A percentile compares a stretch with the other conserved stretches of the same genome.
These are phyloP conservation scores for Cheilosia impressa DNA, from an alignment of 2,888 invertebrate species.

Conservation along the genomic window DNA sequence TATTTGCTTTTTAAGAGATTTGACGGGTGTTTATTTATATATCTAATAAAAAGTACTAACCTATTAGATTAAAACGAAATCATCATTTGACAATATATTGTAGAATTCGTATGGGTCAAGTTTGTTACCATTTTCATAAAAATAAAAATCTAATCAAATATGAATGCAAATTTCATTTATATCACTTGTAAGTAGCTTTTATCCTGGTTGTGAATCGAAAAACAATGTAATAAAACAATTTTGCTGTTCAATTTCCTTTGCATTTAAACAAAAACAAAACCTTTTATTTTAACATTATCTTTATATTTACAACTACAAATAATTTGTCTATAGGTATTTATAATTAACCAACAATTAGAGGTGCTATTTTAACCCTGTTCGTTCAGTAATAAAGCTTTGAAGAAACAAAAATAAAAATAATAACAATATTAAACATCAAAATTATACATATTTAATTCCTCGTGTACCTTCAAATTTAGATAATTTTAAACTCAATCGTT, in stretches of 20 bases:
- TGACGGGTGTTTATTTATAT: neutral
- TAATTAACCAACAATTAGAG: constrained; percentile 66
- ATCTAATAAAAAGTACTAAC: neutral
- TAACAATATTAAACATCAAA: constrained; percentile 36
- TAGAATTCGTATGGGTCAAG: constrained; percentile 17
- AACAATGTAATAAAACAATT: constrained; percentile 28
- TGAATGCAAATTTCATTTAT: constrained; percentile 13
- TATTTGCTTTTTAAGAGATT: too few species aligned
- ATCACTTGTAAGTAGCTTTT: constrained; percentile 53
- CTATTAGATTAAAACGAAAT: neutral
- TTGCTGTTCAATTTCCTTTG: constrained; percentile 48
- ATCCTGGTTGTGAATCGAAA: constrained; percentile 71
- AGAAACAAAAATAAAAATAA: constrained; percentile 6
- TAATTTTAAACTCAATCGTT: constrained; percentile 47
- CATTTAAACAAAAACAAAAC: constrained; percentile 21
- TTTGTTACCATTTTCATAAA: constrained; percentile 20
- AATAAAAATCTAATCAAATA: neutral
- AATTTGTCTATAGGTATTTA: constrained; percentile 19
- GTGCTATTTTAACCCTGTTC: constrained; percentile 71
- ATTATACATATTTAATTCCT: constrained; percentile 71
- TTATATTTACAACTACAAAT: constrained; percentile 16
- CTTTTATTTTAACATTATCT: constrained; percentile 18
- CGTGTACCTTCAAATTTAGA: constrained; percentile 66
- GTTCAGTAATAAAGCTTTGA: constrained; percentile 40
- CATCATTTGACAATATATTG: constrained; percentile 13